These are phyloP conservation scores for Ophioninae sp. DNA, from an alignment of 2,888 invertebrate species.

Conservation along the genomic window DNA sequence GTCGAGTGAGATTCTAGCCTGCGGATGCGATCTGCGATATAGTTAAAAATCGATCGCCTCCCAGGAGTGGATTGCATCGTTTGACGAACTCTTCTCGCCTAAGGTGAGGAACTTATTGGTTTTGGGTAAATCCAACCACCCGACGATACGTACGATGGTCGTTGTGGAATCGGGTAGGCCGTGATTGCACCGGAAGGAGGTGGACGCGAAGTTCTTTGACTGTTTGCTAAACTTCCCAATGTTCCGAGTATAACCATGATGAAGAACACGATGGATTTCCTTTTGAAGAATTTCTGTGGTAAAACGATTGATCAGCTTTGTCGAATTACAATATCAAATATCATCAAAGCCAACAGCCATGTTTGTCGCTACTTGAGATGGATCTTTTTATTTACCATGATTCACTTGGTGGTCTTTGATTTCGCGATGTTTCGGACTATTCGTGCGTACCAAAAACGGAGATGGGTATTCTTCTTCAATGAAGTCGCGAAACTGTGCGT, in stretches of 20 bases:
- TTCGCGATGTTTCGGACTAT: neutral
- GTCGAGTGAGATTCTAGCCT: conserved; percentile 6
- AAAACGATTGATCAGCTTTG: neutral
- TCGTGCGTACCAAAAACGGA: neutral
- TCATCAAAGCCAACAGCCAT: neutral
- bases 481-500: conserved; percentile 41
- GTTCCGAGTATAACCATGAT: conserved; percentile 18
- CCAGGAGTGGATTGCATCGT: neutral
- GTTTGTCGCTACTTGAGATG: neutral
- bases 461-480: neutral
- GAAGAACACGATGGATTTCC: conserved; percentile 1
- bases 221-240: conserved; percentile 19
- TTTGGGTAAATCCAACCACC: conserved; percentile 67
- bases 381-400: conserved; percentile 42
- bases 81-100: conserved; percentile 2
- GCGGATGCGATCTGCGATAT: neutral
- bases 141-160: conserved; percentile 65
- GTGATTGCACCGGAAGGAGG: conserved; percentile 70
- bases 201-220: conserved; percentile 24
- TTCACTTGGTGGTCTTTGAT: neutral
- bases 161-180: conserved; percentile 69
- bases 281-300: conserved; percentile 39
- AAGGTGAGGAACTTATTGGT: conserved; percentile 56
- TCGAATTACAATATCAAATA: no score
- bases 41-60: conserved; percentile 21